Evolutionary conservation across 2,888 invertebrate species (phyloP).

Genomic region (Seira ritae): DNA sequence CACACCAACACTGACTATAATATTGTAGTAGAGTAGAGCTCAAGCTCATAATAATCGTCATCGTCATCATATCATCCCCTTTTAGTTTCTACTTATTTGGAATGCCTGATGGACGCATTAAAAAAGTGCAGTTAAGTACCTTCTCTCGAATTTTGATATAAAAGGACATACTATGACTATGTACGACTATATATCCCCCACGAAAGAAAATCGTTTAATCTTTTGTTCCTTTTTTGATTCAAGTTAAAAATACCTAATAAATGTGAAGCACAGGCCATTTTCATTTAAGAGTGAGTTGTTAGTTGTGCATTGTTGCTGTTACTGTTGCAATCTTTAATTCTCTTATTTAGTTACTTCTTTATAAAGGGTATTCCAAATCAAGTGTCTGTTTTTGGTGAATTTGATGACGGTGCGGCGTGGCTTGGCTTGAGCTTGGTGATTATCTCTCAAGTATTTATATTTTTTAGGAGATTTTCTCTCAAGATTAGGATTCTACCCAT

Average conservation of each 20-base stretch:
- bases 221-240: slow-evolving; percentile 24
- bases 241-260: background rate
- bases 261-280: too few species aligned
- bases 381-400: background rate
- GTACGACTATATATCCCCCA: slow-evolving; percentile 33
- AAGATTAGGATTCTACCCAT: background rate
- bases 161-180: slow-evolving; percentile 52
- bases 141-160: slow-evolving; percentile 59
- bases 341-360: background rate
- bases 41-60: slow-evolving; percentile 45
- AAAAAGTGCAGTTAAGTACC: slow-evolving; percentile 63
- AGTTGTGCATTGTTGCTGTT: background rate
- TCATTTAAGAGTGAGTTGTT: too few species aligned
- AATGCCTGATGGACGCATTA: slow-evolving; percentile 55
- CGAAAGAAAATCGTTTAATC: slow-evolving; percentile 50
- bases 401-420: background rate
- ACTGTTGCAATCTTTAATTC: background rate
- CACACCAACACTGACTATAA: slow-evolving; percentile 28
- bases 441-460: background rate
- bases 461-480: background rate
- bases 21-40: slow-evolving; percentile 30
- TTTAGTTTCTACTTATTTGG: slow-evolving; percentile 51
- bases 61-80: background rate
- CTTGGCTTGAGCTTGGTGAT: background rate
- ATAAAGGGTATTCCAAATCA: background rate